phyloP scores from a whole-genome alignment of 2,888 invertebrate genomes.

The Acanthoscelides obtectus region DNA sequence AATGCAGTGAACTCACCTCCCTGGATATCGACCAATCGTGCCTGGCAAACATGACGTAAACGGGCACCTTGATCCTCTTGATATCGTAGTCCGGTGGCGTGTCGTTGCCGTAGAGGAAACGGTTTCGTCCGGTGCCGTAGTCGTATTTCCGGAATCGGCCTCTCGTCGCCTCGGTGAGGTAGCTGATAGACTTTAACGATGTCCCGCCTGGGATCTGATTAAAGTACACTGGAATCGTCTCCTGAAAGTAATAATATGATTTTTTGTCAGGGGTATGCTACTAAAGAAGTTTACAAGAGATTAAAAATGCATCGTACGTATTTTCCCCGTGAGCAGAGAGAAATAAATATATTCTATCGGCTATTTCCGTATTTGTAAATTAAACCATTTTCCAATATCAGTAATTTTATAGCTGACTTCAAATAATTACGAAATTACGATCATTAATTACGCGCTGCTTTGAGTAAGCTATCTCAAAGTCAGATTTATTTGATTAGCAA shows the following conservation, averaged over 20 bases:
- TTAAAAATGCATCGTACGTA: no score
- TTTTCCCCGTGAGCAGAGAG: no score
- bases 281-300: no score
- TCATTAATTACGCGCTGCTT: no score
- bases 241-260: constrained; percentile 34
- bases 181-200: constrained; percentile 38
- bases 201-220: constrained; percentile 41
- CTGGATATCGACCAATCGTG: constrained; percentile 59
- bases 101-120: constrained; percentile 48
- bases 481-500: no score
- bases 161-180: constrained; percentile 34
- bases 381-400: no score
- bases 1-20: constrained; percentile 43
- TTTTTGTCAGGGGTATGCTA: no score
- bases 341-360: no score
- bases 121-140: constrained; percentile 51
- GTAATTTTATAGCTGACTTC: no score
- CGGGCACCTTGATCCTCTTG: constrained; percentile 55
- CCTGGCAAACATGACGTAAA: constrained; percentile 57
- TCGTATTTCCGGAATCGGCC: constrained; percentile 55
- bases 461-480: no score
- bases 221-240: constrained; percentile 40
- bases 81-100: constrained; percentile 57
- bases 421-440: no score
- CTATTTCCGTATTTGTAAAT: no score